These are phyloP conservation scores for Ips nitidus DNA, from an alignment of 1,140 invertebrate genomes.

Conservation along the genomic window DNA sequence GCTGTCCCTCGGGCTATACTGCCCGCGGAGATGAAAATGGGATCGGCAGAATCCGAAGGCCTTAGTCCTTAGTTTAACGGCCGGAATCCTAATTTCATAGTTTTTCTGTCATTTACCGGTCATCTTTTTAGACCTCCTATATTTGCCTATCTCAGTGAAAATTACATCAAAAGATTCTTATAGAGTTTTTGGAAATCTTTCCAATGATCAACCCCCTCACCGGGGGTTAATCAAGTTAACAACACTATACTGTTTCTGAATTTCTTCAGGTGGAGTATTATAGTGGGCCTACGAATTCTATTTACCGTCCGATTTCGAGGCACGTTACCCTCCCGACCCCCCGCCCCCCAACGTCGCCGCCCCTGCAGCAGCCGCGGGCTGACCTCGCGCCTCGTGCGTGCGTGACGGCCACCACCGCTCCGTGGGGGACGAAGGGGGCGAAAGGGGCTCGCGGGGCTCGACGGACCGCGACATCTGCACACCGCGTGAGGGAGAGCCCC, in stretches of 20 bases:
- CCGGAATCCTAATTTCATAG: neutral
- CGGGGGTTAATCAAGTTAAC: no score
- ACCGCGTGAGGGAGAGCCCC: constrained; percentile 20
- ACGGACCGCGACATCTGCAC: constrained; percentile 34
- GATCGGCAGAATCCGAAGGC: constrained; percentile 21
- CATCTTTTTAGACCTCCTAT: no score
- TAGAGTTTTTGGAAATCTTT: no score
- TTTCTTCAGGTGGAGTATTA: neutral
- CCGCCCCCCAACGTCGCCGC: neutral
- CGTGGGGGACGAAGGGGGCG: constrained; percentile 16
- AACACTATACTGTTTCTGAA: neutral
- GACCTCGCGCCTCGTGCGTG: constrained; percentile 33
- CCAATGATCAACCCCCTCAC: no score
- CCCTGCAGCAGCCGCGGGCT: constrained; percentile 27
- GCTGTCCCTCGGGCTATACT: constrained; percentile 30
- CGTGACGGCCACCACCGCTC: constrained; percentile 24
- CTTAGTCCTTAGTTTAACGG: constrained; percentile 6
- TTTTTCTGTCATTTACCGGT: no score
- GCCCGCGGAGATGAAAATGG: constrained; percentile 32
- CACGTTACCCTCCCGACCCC: neutral
- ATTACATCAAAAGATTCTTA: no score
- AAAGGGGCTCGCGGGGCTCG: constrained; percentile 22
- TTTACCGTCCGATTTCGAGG: constrained; percentile 27
- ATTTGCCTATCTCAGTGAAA: no score
- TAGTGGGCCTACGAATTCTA: constrained; percentile 23